Evolutionary conservation across 2,797 vertebrate genomes (phyloP).

Genomic region (Acanthis flammea): DNA sequence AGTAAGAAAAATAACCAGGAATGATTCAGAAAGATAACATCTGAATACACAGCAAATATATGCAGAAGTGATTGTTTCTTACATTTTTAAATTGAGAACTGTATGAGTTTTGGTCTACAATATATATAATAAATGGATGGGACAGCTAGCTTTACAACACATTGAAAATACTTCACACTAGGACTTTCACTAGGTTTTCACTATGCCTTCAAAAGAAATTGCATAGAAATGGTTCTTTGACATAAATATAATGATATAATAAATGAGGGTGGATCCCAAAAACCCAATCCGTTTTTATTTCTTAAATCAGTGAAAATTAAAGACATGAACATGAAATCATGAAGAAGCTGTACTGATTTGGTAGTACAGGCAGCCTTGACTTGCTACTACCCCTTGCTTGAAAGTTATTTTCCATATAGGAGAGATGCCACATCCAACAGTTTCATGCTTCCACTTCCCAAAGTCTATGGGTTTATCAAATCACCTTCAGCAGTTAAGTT

Average conservation of each 20-base stretch:
- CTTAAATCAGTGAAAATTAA: neutral
- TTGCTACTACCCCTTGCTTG: neutral
- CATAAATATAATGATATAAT: neutral
- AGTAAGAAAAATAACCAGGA: neutral
- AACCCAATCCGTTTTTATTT: neutral
- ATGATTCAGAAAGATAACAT: neutral
- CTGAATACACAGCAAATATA: neutral
- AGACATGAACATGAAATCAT: neutral
- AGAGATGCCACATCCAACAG: neutral
- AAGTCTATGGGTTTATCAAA: neutral
- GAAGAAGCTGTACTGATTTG: neutral
- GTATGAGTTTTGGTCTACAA: neutral
- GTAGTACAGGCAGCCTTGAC: neutral
- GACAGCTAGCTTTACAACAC: neutral
- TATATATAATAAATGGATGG: neutral
- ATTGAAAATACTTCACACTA: neutral
- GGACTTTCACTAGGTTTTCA: neutral
- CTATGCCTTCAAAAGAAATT: neutral
- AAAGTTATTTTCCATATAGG: neutral
- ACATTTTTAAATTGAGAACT: neutral
- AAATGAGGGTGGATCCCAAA: neutral
- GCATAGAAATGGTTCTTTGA: neutral
- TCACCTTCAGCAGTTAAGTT: neutral
- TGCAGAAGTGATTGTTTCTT: neutral
- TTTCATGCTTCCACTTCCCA: neutral